A percentile compares a stretch with the other conserved stretches of the same genome.
Conservation (phyloP, 2,888 invertebrate species). For the Synanthedon andrenaeformis region DNA sequence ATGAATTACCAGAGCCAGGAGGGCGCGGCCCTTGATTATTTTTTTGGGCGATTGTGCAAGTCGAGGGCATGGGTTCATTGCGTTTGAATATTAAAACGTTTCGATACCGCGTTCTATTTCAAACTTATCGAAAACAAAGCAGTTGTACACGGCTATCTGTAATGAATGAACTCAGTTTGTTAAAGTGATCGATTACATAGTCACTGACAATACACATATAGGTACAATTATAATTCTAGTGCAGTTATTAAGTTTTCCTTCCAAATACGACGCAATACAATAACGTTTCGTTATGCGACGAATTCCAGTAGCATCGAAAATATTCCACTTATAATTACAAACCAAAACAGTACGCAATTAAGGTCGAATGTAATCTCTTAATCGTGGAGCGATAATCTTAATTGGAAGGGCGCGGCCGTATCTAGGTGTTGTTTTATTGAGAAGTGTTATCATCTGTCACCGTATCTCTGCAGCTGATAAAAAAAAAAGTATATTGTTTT, state of each 20-base stretch:
- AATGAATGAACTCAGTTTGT: constrained; percentile 28
- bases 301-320: constrained; percentile 17
- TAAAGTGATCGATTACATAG: constrained; percentile 20
- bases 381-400: constrained; percentile 41
- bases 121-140: constrained; percentile 21
- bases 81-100: constrained; percentile 7
- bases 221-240: too few species aligned
- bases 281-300: background rate
- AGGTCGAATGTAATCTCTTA: constrained; percentile 30
- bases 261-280: too few species aligned
- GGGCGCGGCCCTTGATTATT: background rate
- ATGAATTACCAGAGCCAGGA: background rate
- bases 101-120: constrained; percentile 21
- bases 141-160: constrained; percentile 18
- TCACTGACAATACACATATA: constrained; percentile 21
- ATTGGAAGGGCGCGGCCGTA: constrained; percentile 51
- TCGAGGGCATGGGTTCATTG: constrained; percentile 10
- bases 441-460: constrained; percentile 21
- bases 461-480: constrained; percentile 18
- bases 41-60: constrained; percentile 6
- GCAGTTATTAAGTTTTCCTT: too few species aligned
- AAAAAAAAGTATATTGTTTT: constrained; percentile 26
- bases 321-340: constrained; percentile 20
- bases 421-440: constrained; percentile 11
- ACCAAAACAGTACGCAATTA: constrained; percentile 22